Percentiles rank a stretch among this genome's conserved stretches.
These are phyloP conservation scores for Trochalopteron elliotii DNA, from an alignment of 2,113 vertebrate genomes.

Conservation along the genomic window DNA sequence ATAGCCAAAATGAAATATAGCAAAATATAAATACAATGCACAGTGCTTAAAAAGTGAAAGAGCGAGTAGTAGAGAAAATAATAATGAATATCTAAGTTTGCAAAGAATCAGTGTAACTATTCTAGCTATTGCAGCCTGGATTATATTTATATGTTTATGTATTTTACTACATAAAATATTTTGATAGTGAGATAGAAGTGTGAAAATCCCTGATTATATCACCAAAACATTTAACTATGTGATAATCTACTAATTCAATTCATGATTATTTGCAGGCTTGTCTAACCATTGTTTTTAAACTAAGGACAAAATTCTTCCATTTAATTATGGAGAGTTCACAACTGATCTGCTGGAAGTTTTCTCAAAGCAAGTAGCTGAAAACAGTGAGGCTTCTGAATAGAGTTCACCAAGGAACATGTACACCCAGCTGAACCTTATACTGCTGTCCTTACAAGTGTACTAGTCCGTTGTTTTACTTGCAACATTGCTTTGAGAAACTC, in stretches of 20 bases:
- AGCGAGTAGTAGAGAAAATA: background rate
- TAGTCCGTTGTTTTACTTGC: background rate
- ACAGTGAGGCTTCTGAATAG: background rate
- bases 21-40: background rate
- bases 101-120: background rate
- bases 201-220: background rate
- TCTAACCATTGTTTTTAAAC: background rate
- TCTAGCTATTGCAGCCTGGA: background rate
- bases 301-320: background rate
- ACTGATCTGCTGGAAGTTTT: background rate
- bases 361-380: background rate
- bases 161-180: background rate
- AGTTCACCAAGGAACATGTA: background rate
- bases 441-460: background rate
- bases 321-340: background rate
- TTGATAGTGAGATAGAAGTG: background rate
- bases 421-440: background rate
- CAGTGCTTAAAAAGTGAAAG: background rate
- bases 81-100: background rate
- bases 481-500: background rate
- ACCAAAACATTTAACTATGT: background rate
- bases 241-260: background rate
- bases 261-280: background rate
- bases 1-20: constrained; percentile 33
- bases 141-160: background rate